phyloP scores from a whole-genome alignment of 92 coral and sea anemone species.

The Paramuricea clavata region DNA sequence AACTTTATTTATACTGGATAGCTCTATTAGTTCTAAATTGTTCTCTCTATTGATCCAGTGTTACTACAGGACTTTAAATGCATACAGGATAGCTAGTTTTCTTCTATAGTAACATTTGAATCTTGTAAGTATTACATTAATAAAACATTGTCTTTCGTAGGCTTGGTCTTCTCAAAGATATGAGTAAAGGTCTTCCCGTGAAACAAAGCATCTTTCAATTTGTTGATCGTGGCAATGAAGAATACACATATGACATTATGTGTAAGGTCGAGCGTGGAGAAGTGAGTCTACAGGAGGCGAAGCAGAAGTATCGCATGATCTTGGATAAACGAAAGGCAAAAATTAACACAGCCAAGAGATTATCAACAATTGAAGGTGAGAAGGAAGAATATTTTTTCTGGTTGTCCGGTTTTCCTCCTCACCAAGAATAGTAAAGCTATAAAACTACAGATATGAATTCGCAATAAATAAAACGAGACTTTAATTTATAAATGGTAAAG shows the following conservation, averaged over 20 bases:
- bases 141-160: background rate
- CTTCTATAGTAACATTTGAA: background rate
- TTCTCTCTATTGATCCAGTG: too few relatives aligned
- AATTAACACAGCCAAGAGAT: constrained; percentile 37
- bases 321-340: constrained; percentile 50
- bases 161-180: constrained; percentile 41
- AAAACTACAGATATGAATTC: too few relatives aligned
- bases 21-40: too few relatives aligned
- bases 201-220: constrained; percentile 49
- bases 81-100: too few relatives aligned
- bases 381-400: background rate
- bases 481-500: too few relatives aligned
- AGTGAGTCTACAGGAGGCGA: constrained; percentile 43
- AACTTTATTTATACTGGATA: too few relatives aligned
- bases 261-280: constrained; percentile 45
- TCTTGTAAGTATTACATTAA: background rate
- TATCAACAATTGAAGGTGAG: constrained; percentile 48
- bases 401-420: too few relatives aligned
- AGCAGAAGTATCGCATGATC: constrained; percentile 49
- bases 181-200: constrained; percentile 51
- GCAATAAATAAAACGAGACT: too few relatives aligned
- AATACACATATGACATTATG: constrained; percentile 45
- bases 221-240: constrained; percentile 50
- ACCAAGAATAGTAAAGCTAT: too few relatives aligned
- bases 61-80: too few relatives aligned